These are phyloP conservation scores for Gortyna flavago DNA, from an alignment of 2,888 invertebrate genomes.

Conservation along the genomic window DNA sequence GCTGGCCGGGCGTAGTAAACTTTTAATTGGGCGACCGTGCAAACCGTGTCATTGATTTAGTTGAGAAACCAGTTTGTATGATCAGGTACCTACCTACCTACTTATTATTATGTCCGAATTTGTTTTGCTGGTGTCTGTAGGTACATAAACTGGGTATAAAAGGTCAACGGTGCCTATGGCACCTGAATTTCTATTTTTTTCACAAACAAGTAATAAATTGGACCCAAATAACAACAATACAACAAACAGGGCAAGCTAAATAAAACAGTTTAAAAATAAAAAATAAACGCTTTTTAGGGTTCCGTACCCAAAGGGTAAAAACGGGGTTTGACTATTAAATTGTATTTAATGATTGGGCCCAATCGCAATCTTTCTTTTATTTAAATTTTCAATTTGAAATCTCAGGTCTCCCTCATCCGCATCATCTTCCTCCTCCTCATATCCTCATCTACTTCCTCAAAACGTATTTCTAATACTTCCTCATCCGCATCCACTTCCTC, in stretches of 20 bases:
- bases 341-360: no score
- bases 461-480: not conserved
- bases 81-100: not conserved
- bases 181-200: no score
- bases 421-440: not conserved
- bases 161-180: no score
- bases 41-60: slow-evolving; percentile 18
- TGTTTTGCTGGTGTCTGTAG: slow-evolving; percentile 15
- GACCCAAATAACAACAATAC: no score
- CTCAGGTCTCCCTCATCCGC: not conserved
- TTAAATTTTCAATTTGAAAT: not conserved
- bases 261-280: no score
- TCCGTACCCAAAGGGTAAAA: no score
- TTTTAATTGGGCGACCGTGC: slow-evolving; percentile 1
- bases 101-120: slow-evolving; percentile 3
- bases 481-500: not conserved
- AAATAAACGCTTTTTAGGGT: no score
- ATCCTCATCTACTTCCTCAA: not conserved
- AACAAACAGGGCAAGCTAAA: no score
- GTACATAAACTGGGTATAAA: no score
- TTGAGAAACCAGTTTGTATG: slow-evolving; percentile 25
- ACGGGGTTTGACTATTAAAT: no score
- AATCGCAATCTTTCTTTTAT: not conserved
- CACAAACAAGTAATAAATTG: no score
- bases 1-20: not conserved